A percentile compares a stretch with the other conserved stretches of the same genome.
Conservation (phyloP, 2,888 invertebrate genomes). For the Erpobdella octoculata region DNA sequence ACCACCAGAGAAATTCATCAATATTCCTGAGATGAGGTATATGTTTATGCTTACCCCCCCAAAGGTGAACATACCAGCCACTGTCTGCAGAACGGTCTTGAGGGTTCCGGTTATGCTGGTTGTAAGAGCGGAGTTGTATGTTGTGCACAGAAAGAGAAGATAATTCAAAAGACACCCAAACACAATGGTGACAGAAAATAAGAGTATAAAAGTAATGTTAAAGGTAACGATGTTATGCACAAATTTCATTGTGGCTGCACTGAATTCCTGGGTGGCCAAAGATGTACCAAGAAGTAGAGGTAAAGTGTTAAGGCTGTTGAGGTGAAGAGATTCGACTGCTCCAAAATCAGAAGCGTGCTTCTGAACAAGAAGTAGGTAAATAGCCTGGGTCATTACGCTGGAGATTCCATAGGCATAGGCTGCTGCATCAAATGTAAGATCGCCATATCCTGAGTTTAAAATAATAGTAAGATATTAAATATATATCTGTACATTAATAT, state of each 20-base stretch:
- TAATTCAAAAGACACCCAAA: slow-evolving; percentile 52
- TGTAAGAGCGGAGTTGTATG: slow-evolving; percentile 53
- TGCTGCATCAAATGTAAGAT: slow-evolving; percentile 48
- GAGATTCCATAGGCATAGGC: slow-evolving; percentile 50
- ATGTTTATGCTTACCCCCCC: slow-evolving; percentile 51
- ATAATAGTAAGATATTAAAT: neutral
- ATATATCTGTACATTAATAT: too few species aligned
- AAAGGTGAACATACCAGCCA: slow-evolving; percentile 52
- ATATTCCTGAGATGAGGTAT: slow-evolving; percentile 49
- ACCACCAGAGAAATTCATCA: slow-evolving; percentile 50
- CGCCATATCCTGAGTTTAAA: slow-evolving; percentile 49
- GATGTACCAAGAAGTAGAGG: slow-evolving; percentile 46
- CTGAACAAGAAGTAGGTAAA: slow-evolving; percentile 54
- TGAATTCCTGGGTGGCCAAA: slow-evolving; percentile 42
- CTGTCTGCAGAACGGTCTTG: slow-evolving; percentile 52
- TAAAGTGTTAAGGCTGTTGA: slow-evolving; percentile 51
- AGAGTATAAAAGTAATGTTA: slow-evolving; percentile 42
- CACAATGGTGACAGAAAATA: slow-evolving; percentile 45
- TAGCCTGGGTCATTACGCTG: slow-evolving; percentile 52
- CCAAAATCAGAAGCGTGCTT: slow-evolving; percentile 45
- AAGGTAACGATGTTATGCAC: neutral
- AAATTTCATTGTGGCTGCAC: slow-evolving; percentile 24
- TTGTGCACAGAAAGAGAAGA: slow-evolving; percentile 53
- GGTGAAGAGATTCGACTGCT: slow-evolving; percentile 49
- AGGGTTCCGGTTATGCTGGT: slow-evolving; percentile 52